phyloP scores from a whole-genome alignment of 2,797 vertebrate species.

The Pseudochirops corinnae region DNA sequence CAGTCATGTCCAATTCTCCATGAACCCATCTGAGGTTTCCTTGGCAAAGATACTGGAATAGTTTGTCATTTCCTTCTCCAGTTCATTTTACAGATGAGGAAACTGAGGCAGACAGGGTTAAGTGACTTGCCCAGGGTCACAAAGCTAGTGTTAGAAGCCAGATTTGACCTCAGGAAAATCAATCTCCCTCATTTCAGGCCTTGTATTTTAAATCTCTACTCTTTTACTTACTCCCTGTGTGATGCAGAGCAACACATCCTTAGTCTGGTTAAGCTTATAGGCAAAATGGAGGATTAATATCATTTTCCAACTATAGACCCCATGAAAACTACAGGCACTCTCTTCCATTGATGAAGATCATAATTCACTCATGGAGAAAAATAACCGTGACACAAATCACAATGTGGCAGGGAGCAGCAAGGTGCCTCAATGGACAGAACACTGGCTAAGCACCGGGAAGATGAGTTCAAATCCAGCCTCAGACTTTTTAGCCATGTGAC shows the following conservation, averaged over 20 bases:
- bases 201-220: neutral
- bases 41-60: neutral
- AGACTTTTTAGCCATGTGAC: too few relatives aligned
- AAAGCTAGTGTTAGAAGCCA: neutral
- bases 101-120: neutral
- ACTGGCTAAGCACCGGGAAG: too few relatives aligned
- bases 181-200: neutral
- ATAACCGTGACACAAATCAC: too few relatives aligned
- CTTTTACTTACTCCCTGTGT: neutral
- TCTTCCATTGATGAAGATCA: too few relatives aligned
- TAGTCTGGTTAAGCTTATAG: neutral
- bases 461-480: too few relatives aligned
- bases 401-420: too few relatives aligned
- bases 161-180: neutral
- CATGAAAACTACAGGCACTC: neutral
- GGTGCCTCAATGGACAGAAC: too few relatives aligned
- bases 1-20: neutral
- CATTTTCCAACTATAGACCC: neutral
- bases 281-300: neutral
- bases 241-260: too few relatives aligned
- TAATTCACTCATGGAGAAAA: too few relatives aligned
- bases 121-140: neutral
- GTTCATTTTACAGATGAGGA: neutral
- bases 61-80: neutral
- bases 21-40: neutral